A percentile compares a stretch with the other conserved stretches of the same genome.
phyloP scores from a whole-genome alignment of 1,140 invertebrate species.

The Cherax destructor region DNA sequence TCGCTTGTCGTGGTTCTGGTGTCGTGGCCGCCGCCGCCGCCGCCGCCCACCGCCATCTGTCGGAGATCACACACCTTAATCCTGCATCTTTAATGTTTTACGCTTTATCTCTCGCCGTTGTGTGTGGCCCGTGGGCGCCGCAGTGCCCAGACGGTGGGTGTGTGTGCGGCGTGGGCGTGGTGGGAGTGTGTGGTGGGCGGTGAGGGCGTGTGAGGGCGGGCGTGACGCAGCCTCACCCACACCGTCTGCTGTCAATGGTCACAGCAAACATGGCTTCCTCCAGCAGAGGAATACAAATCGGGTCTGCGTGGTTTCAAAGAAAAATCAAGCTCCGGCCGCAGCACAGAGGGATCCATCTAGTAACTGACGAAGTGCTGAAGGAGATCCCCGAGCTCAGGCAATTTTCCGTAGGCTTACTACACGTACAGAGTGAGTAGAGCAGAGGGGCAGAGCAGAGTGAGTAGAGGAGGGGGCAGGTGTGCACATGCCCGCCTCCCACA shows the following conservation, averaged over 20 bases:
- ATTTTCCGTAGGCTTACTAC: slow-evolving; percentile 94
- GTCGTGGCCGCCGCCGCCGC: background rate
- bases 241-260: slow-evolving; percentile 59
- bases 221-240: slow-evolving; percentile 2
- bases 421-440: slow-evolving; percentile 92
- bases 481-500: background rate
- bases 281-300: slow-evolving; percentile 89
- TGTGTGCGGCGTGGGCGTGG: background rate
- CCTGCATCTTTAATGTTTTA: slow-evolving; percentile 37
- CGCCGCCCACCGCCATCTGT: slow-evolving; percentile 31
- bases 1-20: background rate
- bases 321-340: slow-evolving; percentile 96
- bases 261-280: slow-evolving; percentile 85
- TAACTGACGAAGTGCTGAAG: slow-evolving; percentile 95
- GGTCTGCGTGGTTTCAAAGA: slow-evolving; percentile 96
- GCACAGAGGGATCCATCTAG: slow-evolving; percentile 94
- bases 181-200: no score
- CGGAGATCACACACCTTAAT: slow-evolving; percentile 45
- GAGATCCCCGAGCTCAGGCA: slow-evolving; percentile 94
- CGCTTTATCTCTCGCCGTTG: slow-evolving; percentile 4
- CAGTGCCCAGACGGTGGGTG: slow-evolving; percentile 11
- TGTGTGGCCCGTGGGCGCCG: background rate
- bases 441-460: slow-evolving; percentile 83
- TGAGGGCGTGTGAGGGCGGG: background rate
- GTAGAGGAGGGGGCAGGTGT: slow-evolving; percentile 74